phyloP scores from a whole-genome alignment of 2,888 invertebrate species.

The Minunthozetes semirufus region DNA sequence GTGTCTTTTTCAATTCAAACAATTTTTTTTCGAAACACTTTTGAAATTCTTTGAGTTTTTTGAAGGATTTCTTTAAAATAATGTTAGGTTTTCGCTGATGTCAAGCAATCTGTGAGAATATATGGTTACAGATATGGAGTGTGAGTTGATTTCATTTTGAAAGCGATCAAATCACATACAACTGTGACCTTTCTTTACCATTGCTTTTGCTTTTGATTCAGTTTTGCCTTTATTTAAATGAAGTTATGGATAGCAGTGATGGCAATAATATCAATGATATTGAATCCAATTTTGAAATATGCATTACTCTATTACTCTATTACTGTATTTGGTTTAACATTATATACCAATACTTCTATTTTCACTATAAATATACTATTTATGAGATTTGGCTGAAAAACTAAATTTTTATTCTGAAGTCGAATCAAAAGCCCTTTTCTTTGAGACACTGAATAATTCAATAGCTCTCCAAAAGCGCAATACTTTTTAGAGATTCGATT shows the following conservation, averaged over 20 bases:
- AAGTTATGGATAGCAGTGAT: slow-evolving; percentile 15
- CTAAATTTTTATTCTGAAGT: slow-evolving; percentile 8
- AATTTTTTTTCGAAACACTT: too few relatives aligned
- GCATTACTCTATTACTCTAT: background rate
- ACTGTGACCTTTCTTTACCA: slow-evolving; percentile 2
- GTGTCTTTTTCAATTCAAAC: too few relatives aligned
- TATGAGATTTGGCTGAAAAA: slow-evolving; percentile 15
- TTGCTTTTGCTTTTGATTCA: slow-evolving; percentile 8
- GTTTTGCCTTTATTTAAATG: slow-evolving; percentile 33
- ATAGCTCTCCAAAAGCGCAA: slow-evolving; percentile 7
- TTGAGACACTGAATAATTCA: slow-evolving; percentile 26
- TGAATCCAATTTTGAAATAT: slow-evolving; percentile 32
- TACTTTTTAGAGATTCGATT: slow-evolving; percentile 7
- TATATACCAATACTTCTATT: slow-evolving; percentile 8
- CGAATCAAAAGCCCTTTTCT: background rate
- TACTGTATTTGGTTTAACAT: background rate
- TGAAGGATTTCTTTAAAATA: background rate
- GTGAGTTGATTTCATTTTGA: slow-evolving; percentile 10
- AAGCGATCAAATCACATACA: slow-evolving; percentile 1
- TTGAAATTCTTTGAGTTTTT: too few relatives aligned
- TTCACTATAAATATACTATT: background rate
- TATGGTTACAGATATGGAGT: background rate
- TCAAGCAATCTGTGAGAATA: background rate
- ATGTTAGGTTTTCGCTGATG: slow-evolving; percentile 7
- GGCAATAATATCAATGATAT: slow-evolving; percentile 29